These are phyloP conservation scores for Lacerta viridis DNA, from an alignment of 2,797 vertebrate genomes.

Conservation along the genomic window DNA sequence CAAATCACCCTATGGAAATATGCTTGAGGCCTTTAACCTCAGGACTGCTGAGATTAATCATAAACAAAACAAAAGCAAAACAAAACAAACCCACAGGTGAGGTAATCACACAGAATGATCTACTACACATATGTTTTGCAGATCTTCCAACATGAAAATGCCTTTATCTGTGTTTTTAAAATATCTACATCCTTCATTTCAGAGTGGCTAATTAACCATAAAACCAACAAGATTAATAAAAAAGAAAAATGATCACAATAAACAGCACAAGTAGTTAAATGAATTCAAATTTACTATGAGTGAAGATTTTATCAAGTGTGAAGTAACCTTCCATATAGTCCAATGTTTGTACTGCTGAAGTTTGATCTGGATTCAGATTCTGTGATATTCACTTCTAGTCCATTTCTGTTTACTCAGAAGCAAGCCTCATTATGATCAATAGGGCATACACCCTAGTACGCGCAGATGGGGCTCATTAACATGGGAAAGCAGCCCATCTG, in stretches of 20 bases:
- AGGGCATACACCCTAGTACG: neutral
- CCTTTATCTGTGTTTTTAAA: neutral
- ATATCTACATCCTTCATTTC: neutral
- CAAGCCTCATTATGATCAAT: neutral
- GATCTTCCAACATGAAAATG: neutral
- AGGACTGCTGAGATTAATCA: neutral
- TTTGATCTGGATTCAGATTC: neutral
- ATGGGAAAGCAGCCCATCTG: too few relatives aligned
- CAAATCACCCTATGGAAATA: constrained; percentile 34
- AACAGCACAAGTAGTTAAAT: constrained; percentile 2
- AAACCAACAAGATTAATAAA: neutral
- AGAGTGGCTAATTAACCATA: neutral
- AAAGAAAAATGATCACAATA: neutral
- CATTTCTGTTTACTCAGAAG: neutral
- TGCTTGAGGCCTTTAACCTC: constrained; percentile 21
- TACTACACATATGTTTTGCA: neutral
- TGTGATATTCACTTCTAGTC: neutral
- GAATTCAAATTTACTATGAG: neutral
- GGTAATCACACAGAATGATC: neutral
- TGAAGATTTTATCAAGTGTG: neutral
- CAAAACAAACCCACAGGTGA: neutral
- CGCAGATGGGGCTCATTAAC: neutral
- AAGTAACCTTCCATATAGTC: neutral
- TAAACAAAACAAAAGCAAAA: too few relatives aligned
- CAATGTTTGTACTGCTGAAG: neutral